phyloP scores from a whole-genome alignment of 2,888 invertebrate species.

The Pristionchus fissidentatus region DNA sequence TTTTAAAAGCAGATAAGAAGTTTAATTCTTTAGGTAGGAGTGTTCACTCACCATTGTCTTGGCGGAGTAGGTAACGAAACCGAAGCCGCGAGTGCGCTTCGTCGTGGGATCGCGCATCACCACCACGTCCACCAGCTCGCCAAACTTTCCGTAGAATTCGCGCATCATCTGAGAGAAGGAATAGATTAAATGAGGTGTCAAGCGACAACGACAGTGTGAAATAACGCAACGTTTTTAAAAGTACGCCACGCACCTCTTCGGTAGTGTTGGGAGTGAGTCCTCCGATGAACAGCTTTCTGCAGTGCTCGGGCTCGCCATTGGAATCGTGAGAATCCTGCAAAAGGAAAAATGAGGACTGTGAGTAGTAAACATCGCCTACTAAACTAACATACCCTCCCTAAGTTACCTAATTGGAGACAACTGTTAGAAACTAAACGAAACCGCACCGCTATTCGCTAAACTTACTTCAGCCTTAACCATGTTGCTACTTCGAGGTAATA shows the following conservation, averaged over 20 bases:
- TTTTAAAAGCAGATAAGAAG: neutral
- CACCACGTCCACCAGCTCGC: constrained; percentile 94
- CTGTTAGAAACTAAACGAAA: neutral
- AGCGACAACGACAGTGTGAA: neutral
- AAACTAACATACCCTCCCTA: neutral
- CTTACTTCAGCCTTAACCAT: constrained; percentile 48
- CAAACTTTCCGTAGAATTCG: constrained; percentile 81
- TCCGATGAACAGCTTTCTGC: constrained; percentile 67
- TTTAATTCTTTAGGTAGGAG: neutral
- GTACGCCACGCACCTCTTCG: constrained; percentile 57
- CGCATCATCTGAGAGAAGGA: constrained; percentile 48
- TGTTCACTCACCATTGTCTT: constrained; percentile 53
- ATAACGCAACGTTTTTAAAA: neutral
- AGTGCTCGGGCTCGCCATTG: constrained; percentile 53
- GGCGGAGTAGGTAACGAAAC: constrained; percentile 92
- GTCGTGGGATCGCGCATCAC: constrained; percentile 96
- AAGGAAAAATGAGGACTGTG: no score
- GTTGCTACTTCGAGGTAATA: constrained; percentile 38
- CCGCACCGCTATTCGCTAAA: constrained; percentile 31
- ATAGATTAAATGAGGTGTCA: no score
- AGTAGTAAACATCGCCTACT: neutral
- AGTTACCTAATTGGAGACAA: constrained; percentile 6
- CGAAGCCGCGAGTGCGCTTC: constrained; percentile 94
- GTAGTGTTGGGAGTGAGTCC: constrained; percentile 62
- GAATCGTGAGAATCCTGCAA: constrained; percentile 2